These are phyloP conservation scores for Rhineura floridana DNA, from an alignment of 2,113 vertebrate genomes.

Conservation along the genomic window DNA sequence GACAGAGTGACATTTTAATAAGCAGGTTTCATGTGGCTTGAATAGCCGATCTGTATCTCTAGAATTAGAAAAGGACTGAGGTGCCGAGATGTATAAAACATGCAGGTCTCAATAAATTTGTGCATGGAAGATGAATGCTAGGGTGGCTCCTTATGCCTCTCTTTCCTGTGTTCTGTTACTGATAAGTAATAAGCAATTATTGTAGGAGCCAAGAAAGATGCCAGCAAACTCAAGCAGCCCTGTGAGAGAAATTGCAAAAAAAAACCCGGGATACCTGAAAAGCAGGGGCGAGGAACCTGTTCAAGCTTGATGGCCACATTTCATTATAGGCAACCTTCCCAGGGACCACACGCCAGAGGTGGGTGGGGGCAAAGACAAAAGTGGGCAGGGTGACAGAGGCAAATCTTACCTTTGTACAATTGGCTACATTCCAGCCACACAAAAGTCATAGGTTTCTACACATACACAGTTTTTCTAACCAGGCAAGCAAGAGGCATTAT, in stretches of 20 bases:
- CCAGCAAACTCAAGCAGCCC: not conserved
- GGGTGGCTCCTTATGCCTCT: conserved; percentile 34
- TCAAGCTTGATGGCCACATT: no score
- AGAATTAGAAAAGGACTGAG: conserved; percentile 8
- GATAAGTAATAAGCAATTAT: conserved; percentile 24
- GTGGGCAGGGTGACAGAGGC: no score
- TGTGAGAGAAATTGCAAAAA: not conserved
- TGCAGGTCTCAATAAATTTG: not conserved
- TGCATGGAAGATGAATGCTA: conserved; percentile 10
- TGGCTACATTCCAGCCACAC: no score
- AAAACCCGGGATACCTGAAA: not conserved
- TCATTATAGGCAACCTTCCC: no score
- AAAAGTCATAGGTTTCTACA: no score
- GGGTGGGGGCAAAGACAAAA: no score
- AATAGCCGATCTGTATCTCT: conserved; percentile 13
- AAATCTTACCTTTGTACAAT: no score
- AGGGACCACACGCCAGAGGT: no score
- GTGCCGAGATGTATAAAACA: conserved; percentile 9
- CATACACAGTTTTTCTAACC: no score
- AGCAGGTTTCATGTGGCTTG: not conserved
- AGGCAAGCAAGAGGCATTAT: no score
- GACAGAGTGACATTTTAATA: conserved; percentile 24
- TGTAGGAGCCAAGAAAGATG: not conserved
- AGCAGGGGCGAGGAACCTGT: no score
- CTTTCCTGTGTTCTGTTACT: not conserved